phyloP scores from a whole-genome alignment of 2,888 invertebrate species.

The Drosophila parthenogenetica region DNA sequence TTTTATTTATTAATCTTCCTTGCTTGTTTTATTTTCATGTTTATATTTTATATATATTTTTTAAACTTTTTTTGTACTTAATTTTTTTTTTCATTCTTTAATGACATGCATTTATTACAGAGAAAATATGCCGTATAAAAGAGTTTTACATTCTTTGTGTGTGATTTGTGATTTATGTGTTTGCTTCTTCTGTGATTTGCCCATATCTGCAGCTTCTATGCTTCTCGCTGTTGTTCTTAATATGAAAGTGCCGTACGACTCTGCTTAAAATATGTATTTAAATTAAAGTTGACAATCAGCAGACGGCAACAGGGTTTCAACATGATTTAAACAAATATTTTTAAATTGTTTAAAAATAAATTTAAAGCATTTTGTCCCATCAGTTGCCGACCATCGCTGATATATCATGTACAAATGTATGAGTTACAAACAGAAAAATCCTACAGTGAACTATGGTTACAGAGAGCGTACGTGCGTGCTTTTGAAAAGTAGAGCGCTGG shows the following conservation, averaged over 20 bases:
- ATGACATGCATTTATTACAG: constrained; percentile 84
- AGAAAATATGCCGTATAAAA: constrained; percentile 61
- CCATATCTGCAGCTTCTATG: constrained; percentile 71
- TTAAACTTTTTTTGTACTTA: constrained; percentile 61
- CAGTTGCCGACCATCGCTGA: constrained; percentile 47
- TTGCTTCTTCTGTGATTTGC: constrained; percentile 48
- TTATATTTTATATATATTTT: constrained; percentile 41
- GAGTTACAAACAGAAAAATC: constrained; percentile 47
- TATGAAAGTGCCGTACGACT: constrained; percentile 71
- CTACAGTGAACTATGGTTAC: constrained; percentile 72
- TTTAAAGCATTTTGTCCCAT: constrained; percentile 54
- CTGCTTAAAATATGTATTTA: constrained; percentile 57
- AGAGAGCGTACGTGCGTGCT: constrained; percentile 57
- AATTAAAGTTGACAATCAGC: constrained; percentile 58
- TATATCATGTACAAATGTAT: constrained; percentile 39
- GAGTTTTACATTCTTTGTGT: constrained; percentile 76
- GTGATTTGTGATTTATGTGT: constrained; percentile 53
- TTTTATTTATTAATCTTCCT: constrained; percentile 74
- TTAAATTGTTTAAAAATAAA: constrained; percentile 75
- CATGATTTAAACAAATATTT: constrained; percentile 71
- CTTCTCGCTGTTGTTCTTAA: constrained; percentile 52
- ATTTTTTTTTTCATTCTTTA: constrained; percentile 81
- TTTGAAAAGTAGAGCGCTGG: constrained; percentile 65
- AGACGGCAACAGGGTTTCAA: constrained; percentile 54
- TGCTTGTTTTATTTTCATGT: constrained; percentile 63